A percentile compares a stretch with the other conserved stretches of the same genome.
phyloP scores from a whole-genome alignment of 2,113 vertebrate species.

The Nothoprocta perdicaria region DNA sequence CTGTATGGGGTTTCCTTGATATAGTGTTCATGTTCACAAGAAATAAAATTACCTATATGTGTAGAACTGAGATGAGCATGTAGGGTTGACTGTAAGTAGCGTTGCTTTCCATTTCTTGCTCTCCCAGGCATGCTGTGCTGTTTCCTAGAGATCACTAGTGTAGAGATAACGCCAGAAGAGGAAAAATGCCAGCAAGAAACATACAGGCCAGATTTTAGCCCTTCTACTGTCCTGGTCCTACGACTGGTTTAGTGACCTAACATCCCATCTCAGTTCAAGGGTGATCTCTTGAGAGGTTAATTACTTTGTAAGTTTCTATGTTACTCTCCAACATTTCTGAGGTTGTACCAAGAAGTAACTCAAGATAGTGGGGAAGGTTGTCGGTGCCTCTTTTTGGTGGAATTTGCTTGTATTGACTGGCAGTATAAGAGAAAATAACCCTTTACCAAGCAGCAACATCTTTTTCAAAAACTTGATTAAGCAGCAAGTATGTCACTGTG shows the following conservation, averaged over 20 bases:
- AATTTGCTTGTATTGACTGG: neutral
- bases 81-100: neutral
- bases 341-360: neutral
- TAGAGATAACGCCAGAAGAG: neutral
- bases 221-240: neutral
- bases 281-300: neutral
- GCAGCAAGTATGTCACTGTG: neutral
- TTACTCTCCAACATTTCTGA: neutral
- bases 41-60: neutral
- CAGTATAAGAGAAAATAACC: neutral
- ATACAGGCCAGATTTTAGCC: neutral
- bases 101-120: neutral
- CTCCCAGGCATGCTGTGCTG: rapidly evolving
- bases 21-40: neutral
- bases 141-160: neutral
- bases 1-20: neutral
- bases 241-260: neutral
- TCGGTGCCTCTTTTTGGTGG: neutral
- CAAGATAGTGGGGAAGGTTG: neutral
- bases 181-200: neutral
- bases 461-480: neutral
- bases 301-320: neutral
- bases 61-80: neutral
- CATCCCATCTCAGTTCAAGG: neutral
- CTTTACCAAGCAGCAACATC: neutral